These are phyloP conservation scores for Echiichthys vipera DNA, from an alignment of 2,797 vertebrate species.

Conservation along the genomic window DNA sequence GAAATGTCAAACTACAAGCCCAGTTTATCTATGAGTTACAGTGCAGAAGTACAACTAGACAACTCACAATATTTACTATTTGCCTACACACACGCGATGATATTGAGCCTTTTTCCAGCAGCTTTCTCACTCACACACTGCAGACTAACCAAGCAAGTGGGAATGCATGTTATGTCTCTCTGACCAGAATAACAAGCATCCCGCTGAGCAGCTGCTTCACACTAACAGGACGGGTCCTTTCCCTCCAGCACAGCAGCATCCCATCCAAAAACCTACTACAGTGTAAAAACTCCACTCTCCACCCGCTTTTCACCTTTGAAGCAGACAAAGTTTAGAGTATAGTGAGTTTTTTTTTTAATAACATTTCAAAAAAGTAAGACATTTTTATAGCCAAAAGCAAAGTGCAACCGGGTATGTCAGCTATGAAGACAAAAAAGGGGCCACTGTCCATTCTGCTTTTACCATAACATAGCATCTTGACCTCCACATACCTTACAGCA, in stretches of 20 bases:
- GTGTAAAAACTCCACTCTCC: slow-evolving; percentile 3
- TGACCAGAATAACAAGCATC: slow-evolving; percentile 79
- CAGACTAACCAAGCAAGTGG: slow-evolving; percentile 42
- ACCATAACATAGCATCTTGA: neutral
- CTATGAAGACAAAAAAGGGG: neutral
- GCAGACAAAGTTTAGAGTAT: neutral
- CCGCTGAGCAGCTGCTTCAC: slow-evolving; percentile 64
- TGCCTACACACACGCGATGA: neutral
- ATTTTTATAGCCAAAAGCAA: neutral
- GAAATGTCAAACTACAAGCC: neutral
- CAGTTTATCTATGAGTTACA: neutral
- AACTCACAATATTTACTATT: slow-evolving; percentile 5
- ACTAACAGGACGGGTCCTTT: slow-evolving; percentile 31
- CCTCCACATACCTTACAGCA: slow-evolving; percentile 1
- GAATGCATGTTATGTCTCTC: slow-evolving; percentile 46
- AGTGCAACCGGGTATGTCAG: neutral
- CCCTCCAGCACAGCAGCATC: slow-evolving; percentile 31
- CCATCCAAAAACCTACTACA: neutral
- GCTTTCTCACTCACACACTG: slow-evolving; percentile 26
- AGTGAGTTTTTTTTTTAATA: neutral
- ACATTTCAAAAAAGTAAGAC: neutral
- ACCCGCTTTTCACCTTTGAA: neutral
- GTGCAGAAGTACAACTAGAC: neutral
- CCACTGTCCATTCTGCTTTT: neutral
- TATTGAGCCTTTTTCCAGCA: slow-evolving; percentile 30